These are phyloP conservation scores for Suillia variegata DNA, from an alignment of 2,888 invertebrate genomes.

Conservation along the genomic window DNA sequence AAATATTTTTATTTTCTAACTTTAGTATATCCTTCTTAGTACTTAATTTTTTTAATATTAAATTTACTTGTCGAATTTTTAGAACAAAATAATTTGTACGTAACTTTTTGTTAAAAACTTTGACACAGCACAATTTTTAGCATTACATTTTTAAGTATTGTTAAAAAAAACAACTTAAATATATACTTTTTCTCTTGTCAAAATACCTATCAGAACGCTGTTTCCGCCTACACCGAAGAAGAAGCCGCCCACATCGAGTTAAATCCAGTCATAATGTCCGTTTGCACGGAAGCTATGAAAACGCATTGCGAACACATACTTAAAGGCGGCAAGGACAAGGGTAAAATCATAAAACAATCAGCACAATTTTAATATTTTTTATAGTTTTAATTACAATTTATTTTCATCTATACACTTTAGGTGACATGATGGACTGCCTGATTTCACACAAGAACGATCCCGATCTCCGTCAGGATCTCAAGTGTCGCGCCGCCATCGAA, in stretches of 20 bases:
- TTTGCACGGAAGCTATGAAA: slow-evolving; percentile 81
- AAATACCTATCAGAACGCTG: slow-evolving; percentile 66
- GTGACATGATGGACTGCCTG: slow-evolving; percentile 92
- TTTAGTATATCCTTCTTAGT: neutral
- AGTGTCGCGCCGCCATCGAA: slow-evolving; percentile 92
- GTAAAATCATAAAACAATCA: too few relatives aligned
- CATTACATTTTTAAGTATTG: too few relatives aligned
- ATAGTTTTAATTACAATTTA: neutral
- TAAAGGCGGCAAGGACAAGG: slow-evolving; percentile 75
- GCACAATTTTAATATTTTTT: neutral
- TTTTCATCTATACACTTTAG: slow-evolving; percentile 35
- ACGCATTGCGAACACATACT: slow-evolving; percentile 74
- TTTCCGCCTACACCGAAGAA: slow-evolving; percentile 85
- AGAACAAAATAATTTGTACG: too few relatives aligned
- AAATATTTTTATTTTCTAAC: too few relatives aligned
- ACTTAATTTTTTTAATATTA: too few relatives aligned
- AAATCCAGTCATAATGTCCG: slow-evolving; percentile 85
- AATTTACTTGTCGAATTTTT: too few relatives aligned
- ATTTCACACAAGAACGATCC: slow-evolving; percentile 89
- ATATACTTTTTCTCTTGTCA: too few relatives aligned
- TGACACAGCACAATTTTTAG: too few relatives aligned
- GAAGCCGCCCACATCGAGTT: slow-evolving; percentile 87
- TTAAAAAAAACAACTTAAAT: too few relatives aligned
- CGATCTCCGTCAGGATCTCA: slow-evolving; percentile 75
- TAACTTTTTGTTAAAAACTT: too few relatives aligned